Conservation (phyloP, 2,113 vertebrate species). For the Trinectes maculatus region DNA sequence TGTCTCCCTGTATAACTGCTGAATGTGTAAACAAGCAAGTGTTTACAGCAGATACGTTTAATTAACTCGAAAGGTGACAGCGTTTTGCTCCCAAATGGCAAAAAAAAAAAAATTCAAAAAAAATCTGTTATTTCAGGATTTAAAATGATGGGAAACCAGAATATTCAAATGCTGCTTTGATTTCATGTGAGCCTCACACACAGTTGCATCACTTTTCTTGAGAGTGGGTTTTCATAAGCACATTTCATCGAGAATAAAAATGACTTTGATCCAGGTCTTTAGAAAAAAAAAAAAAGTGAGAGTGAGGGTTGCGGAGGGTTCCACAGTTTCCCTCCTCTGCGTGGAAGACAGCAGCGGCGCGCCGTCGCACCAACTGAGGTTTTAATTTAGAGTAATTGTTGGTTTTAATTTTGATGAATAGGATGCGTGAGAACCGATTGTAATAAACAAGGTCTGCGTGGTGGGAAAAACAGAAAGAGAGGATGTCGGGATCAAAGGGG, state of each 20-base stretch:
- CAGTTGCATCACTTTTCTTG: neutral
- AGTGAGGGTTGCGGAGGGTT: constrained; percentile 5
- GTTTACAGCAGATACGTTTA: neutral
- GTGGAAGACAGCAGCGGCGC: neutral
- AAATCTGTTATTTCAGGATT: no score
- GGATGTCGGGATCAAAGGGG: neutral
- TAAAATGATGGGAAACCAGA: neutral
- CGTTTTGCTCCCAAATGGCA: neutral
- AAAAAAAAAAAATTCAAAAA: no score
- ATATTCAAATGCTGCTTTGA: neutral
- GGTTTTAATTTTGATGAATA: constrained; percentile 3
- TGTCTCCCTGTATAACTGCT: neutral
- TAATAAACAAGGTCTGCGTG: neutral
- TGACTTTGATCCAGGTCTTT: neutral
- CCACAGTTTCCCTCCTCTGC: constrained; percentile 11
- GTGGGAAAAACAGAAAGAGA: neutral
- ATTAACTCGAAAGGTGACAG: neutral
- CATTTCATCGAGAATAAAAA: neutral
- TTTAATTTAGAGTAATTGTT: neutral
- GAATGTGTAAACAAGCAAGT: neutral
- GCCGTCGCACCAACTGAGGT: constrained; percentile 7
- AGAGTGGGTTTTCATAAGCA: neutral
- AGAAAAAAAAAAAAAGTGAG: neutral
- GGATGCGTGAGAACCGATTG: neutral
- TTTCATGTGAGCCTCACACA: neutral